Evolutionary conservation across 2,888 invertebrate species (phyloP), one percentile per base, ranked within the genome.

Genomic region (Pseudococcus jackbeardsleyi): DNA sequence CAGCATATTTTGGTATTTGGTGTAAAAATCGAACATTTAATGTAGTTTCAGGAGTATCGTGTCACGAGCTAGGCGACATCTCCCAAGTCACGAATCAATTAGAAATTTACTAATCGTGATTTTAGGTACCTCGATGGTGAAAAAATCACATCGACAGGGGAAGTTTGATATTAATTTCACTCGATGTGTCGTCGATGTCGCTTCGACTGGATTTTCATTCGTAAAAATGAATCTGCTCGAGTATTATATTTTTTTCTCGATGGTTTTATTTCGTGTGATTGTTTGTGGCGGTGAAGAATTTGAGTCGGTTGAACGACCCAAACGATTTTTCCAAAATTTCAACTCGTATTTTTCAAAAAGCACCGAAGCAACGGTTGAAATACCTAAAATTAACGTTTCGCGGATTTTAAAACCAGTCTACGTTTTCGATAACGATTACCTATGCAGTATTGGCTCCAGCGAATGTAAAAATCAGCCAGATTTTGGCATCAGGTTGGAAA

Each of bases 241-340:
- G 50, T 50, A 50, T 15, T 15, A 50, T 50, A 46, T 46, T 50
- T 50, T 12, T 50, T 17, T 5, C 15, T 12, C 17, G 15, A 50
- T 50, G 5, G 12, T 50, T 15, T 5, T 12, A 50, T 15, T 50
- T 50, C 4, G 12, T 85, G 33, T 3, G 26, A 33, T 85, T 26
- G 22, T 54, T 22, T 9, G n/a, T 3, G 12, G 33, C 39, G 59
- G 11, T 7, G 39, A 85, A 11, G 9, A 15, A 15, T 11, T 54
- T 26, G 12, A 59, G 33, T 11, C 11, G 1, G 26, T 50, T 2
- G 39, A 48, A 17, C 85, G 85, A 39, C 26, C 19, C 17, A 85
- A 85, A 59, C 26, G 85, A 54, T 85, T 85, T 85, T 85, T 85
- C n/a, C 59, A 59, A 26, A 85, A 85, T 64, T 64, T 85, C n/a